phyloP scores from a whole-genome alignment of 2,888 invertebrate species.

The Conchocele bisecta region DNA sequence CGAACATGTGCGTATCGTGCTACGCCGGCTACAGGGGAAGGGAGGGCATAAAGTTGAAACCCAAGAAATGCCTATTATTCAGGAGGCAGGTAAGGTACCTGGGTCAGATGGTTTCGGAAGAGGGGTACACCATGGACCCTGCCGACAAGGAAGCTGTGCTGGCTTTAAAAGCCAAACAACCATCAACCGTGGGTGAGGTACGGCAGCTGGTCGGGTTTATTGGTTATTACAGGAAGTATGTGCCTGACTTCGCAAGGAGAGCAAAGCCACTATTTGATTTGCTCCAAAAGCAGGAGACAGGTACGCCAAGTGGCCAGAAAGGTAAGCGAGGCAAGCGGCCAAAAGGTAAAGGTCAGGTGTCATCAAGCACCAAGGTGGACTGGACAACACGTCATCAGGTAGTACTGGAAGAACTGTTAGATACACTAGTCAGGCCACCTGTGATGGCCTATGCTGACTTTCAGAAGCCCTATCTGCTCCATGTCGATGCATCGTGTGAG shows the following conservation, averaged over 20 bases:
- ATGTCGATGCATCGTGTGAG: constrained; percentile 25
- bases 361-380: constrained; percentile 5
- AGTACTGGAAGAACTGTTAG: constrained; percentile 16
- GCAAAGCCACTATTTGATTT: constrained; percentile 49
- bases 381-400: constrained; percentile 23
- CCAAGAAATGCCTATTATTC: constrained; percentile 53
- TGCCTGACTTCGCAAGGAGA: constrained; percentile 42
- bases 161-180: constrained; percentile 21
- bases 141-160: constrained; percentile 39
- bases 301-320: neutral
- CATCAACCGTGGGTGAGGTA: constrained; percentile 41
- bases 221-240: constrained; percentile 40
- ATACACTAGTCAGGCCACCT: constrained; percentile 10
- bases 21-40: constrained; percentile 36
- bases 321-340: constrained; percentile 8
- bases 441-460: constrained; percentile 31
- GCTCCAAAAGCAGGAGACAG: constrained; percentile 12
- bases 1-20: constrained; percentile 40
- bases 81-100: constrained; percentile 45
- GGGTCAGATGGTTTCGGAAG: constrained; percentile 44
- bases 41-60: constrained; percentile 50
- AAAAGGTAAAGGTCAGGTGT: constrained; percentile 9
- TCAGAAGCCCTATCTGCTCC: constrained; percentile 22
- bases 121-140: constrained; percentile 46
- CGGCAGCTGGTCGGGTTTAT: constrained; percentile 39